phyloP scores from a whole-genome alignment of 2,113 vertebrate genomes.

The Mirza zaza region DNA sequence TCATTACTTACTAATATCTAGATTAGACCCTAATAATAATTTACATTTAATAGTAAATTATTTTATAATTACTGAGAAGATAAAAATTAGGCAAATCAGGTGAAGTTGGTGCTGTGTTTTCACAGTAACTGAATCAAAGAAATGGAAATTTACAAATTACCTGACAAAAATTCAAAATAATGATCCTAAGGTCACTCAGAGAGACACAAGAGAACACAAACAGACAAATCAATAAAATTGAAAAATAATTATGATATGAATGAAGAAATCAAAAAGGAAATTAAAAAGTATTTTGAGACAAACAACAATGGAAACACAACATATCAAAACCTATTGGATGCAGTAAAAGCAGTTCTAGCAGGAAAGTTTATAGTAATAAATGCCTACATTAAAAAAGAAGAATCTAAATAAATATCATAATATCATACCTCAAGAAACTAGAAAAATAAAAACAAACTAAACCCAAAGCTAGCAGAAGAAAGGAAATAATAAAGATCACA shows the following conservation, averaged over 20 bases:
- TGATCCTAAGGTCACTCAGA: neutral
- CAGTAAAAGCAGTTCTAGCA: neutral
- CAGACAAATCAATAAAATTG: neutral
- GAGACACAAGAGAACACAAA: neutral
- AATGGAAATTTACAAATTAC: neutral
- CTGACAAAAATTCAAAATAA: neutral
- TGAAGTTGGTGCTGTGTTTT: neutral
- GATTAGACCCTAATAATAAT: accelerated
- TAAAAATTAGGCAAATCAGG: neutral
- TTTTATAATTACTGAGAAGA: neutral
- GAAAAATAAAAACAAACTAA: neutral
- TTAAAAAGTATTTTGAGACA: neutral
- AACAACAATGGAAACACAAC: too few relatives aligned
- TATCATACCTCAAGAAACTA: neutral
- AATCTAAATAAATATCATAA: neutral
- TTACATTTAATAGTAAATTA: neutral
- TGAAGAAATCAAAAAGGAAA: neutral
- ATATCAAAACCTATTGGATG: too few relatives aligned
- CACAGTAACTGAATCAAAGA: neutral
- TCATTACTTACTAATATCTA: neutral
- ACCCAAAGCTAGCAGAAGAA: neutral
- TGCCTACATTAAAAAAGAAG: too few relatives aligned
- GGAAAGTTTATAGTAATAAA: neutral
- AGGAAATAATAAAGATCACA: neutral
- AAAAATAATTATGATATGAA: neutral